phyloP scores from a whole-genome alignment of 2,113 vertebrate genomes.

The Scytalopus superciliaris region DNA sequence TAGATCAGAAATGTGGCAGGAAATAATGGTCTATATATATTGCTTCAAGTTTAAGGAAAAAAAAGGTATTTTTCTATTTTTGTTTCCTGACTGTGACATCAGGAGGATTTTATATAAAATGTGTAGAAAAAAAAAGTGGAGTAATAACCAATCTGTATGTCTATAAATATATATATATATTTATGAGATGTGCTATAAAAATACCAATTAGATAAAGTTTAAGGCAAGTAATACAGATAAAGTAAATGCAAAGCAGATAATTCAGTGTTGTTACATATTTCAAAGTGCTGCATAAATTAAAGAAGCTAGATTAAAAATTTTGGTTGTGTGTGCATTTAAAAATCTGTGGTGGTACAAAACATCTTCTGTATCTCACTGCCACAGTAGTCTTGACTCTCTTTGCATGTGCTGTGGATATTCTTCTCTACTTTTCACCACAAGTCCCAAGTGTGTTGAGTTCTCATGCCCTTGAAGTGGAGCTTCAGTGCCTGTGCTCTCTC shows the following conservation, averaged over 20 bases:
- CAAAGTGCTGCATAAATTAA: background rate
- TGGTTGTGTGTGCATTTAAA: background rate
- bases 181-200: background rate
- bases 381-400: background rate
- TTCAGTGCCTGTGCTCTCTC: background rate
- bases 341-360: background rate
- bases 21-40: too few species aligned
- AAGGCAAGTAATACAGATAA: background rate
- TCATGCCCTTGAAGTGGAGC: background rate
- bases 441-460: background rate
- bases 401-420: background rate
- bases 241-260: background rate
- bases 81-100: background rate
- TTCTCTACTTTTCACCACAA: background rate
- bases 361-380: background rate
- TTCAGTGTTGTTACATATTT: background rate
- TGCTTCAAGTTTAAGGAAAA: background rate
- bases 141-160: background rate
- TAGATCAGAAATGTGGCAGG: too few species aligned
- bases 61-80: background rate
- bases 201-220: background rate
- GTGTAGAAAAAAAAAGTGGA: background rate
- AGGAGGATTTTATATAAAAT: background rate
- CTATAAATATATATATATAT: background rate
- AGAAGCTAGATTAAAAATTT: background rate